Evolutionary conservation across 1,140 invertebrate species (phyloP), one percentile per base, ranked within the genome.

Genomic region (Heliconius himera): DNA sequence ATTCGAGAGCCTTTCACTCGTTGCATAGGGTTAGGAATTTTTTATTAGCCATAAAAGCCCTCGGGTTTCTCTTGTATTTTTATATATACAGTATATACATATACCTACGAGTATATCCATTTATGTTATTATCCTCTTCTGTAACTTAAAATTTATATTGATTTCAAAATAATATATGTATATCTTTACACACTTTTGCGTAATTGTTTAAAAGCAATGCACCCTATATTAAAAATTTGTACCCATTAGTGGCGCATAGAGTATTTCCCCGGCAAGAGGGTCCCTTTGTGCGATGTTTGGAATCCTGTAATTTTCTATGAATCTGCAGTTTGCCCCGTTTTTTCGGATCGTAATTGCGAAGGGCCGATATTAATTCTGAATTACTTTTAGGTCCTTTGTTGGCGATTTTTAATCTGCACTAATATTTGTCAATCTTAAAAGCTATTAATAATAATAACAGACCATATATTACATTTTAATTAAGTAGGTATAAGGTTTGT

Each of bases 191-290:
- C 29, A 74, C 16, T 81, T 81, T 78, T 78, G 76, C 46, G 72
- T 91, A 91, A 92, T 93, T 90, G 91, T 91, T 88, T 88, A 88
- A 92, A 91, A 88, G 86, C 84, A 82, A 73, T 85, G 84, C 88
- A 88, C 92, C 90, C 92, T 83, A 92, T 92, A 93, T 94, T 92
- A 93, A 93, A 92, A 93, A 89, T 85, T 82, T 94, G 91, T 94
- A 91, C 91, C 90, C 91, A 91, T 91, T 90, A 89, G 81, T 87
- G 82, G 82, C 74, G 82, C 86, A 83, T 86, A 82, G 87, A 85
- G 87, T 80, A 85, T 83, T 87, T 85, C 83, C 83, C 83, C 82
- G 80, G 86, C 84, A 78, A 76, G 84, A 89, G 90, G 88, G 87
- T 77, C 60, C 88, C 81, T 89, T 93, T 93, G 90, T 93, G 83